Base-by-base conservation (phyloP, 2,113 vertebrate species). In the Phylloscopus trochilus region DNA sequence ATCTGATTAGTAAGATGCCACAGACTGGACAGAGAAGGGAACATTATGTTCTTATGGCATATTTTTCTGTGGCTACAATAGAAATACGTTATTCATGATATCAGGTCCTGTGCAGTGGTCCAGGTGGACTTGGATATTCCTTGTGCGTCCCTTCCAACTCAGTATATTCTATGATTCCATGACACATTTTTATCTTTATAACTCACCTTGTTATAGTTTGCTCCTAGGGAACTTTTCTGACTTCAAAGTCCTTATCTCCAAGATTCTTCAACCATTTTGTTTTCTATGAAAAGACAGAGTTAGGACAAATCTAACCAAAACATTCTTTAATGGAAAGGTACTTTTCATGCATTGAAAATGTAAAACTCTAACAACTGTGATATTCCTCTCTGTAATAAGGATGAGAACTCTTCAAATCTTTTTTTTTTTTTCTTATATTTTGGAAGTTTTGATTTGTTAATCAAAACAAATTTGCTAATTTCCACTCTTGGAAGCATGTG, bases 401-500 rank as follows among this genome's bases (percentile, higher is more conserved):
- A 37, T 35, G n/a, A 64, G 10, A 77, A 79, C 8, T 20, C 46
- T 74, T 56, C 37, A 49, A 62, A 53, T 27, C 1, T 3, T 60
- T 60, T 59, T 30, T 15, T 41, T 68, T 37, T 87, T 60, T 52
- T 3, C 2, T 62, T 12, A 21, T 47, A 62, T 9, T 0, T 22
- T 4, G 1, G 27, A 41, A 64, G 55, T 87, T 89, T 51, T 15
- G 46, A 62, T 78, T 66, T 7, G 2, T 37, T 47, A 59, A 47
- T 37, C 11, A 60, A 47, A 47, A 46, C 43, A 30, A 46, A 47
- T 37, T 7, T 28, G 13, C 22, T 46, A 5, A 22, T 55, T 75
- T 59, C 41, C 20, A 9, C 11, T 7, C 18, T 20, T 3, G 0
- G 10, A 46, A 51, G 16, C 2, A 4, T 12, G 33, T 39, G 41